phyloP scores from a whole-genome alignment of 2,113 vertebrate species.

The Henicopernis longicauda region DNA sequence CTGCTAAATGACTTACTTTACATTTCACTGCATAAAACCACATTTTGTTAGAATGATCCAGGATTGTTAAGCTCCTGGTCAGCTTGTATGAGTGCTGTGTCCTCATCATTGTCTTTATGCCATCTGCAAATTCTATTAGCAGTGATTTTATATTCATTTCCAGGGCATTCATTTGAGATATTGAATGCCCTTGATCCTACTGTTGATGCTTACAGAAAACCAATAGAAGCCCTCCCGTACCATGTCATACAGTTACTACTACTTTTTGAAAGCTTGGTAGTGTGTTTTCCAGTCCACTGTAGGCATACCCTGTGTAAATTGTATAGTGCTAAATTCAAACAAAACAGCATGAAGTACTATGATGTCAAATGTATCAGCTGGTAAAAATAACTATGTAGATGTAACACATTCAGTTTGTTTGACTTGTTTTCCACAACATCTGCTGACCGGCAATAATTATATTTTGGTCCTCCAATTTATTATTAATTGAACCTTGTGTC shows the following conservation, averaged over 20 bases:
- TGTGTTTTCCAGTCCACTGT: neutral
- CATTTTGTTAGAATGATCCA: neutral
- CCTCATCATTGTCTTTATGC: neutral
- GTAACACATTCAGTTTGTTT: neutral
- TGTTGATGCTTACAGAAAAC: neutral
- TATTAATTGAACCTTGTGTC: neutral
- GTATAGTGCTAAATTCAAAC: neutral
- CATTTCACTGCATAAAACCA: neutral
- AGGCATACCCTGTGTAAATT: neutral
- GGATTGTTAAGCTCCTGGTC: neutral
- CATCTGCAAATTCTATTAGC: neutral
- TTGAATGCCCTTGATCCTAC: neutral
- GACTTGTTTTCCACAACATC: neutral
- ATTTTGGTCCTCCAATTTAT: neutral
- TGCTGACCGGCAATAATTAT: neutral
- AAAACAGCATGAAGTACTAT: neutral
- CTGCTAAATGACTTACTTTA: slow-evolving; percentile 12
- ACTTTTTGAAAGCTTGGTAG: neutral
- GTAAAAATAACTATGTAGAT: neutral
- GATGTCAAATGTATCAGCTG: neutral
- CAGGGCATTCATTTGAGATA: neutral
- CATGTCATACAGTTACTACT: neutral
- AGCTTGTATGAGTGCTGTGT: neutral
- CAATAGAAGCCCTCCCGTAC: fast-evolving
- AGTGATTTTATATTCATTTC: neutral